phyloP scores from a whole-genome alignment of 2,797 vertebrate genomes.

The Tachyglossus aculeatus region DNA sequence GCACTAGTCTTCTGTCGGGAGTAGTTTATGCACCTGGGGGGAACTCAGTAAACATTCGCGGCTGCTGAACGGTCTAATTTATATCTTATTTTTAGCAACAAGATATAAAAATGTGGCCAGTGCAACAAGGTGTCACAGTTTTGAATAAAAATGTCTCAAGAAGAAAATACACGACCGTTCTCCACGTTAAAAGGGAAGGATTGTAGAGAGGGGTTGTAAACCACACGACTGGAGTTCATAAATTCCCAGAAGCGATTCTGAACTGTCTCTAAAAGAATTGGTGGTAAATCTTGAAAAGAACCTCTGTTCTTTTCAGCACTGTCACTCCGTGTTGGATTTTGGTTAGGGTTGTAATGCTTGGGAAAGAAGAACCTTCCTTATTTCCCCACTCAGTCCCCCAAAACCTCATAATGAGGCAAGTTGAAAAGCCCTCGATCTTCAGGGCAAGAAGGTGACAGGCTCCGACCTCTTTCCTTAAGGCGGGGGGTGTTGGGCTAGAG shows the following conservation, averaged over 20 bases:
- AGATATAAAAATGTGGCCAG: not conserved
- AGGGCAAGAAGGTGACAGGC: not conserved
- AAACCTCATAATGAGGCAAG: not conserved
- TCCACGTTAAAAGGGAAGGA: not conserved
- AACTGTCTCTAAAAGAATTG: not conserved
- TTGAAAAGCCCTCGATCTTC: conserved; percentile 9
- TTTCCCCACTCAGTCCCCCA: not conserved
- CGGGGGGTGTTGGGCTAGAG: not conserved
- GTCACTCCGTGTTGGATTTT: conserved; percentile 2
- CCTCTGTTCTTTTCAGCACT: not conserved
- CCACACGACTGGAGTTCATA: not conserved
- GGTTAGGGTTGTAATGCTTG: conserved; percentile 6
- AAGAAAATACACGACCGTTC: not conserved
- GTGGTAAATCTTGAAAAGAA: not conserved
- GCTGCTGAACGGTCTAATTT: not conserved
- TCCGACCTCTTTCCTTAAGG: not conserved
- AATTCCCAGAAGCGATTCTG: not conserved
- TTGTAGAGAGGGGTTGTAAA: not conserved
- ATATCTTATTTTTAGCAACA: not conserved
- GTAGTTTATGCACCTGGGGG: not conserved
- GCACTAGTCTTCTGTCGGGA: not conserved
- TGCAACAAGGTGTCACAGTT: not conserved
- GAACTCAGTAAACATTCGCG: not conserved
- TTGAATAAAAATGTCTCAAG: not conserved
- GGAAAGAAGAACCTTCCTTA: not conserved